Evolutionary conservation across 2,113 vertebrate species (phyloP).

Genomic region (Corydoras sp.): DNA sequence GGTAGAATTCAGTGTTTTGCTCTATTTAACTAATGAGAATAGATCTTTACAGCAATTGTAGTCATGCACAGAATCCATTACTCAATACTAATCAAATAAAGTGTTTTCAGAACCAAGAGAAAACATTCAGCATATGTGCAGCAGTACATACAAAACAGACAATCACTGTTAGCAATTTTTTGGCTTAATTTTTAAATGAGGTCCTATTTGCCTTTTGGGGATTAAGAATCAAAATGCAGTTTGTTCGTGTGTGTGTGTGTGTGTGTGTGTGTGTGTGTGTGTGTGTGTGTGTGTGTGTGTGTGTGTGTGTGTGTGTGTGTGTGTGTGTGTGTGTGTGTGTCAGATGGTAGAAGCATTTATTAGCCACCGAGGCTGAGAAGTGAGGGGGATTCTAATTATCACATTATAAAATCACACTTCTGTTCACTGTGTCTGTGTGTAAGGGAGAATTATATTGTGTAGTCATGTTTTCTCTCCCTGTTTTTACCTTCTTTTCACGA

Average conservation of each 20-base stretch:
- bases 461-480: slow-evolving; percentile 20
- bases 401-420: slow-evolving; percentile 35
- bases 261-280: neutral
- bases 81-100: too few relatives aligned
- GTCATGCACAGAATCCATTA: too few relatives aligned
- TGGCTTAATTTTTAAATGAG: slow-evolving; percentile 1
- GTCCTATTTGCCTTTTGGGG: too few relatives aligned
- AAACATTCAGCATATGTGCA: too few relatives aligned
- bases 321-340: slow-evolving; percentile 34
- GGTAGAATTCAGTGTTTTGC: slow-evolving; percentile 1
- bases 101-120: too few relatives aligned
- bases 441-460: slow-evolving; percentile 20
- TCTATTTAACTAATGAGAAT: slow-evolving; percentile 35
- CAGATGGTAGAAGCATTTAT: slow-evolving; percentile 46
- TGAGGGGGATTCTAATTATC: slow-evolving; percentile 49
- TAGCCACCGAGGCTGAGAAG: slow-evolving; percentile 45
- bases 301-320: neutral
- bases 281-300: slow-evolving; percentile 18
- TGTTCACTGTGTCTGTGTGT: slow-evolving; percentile 20
- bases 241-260: slow-evolving; percentile 1
- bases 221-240: too few relatives aligned
- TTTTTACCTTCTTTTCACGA: slow-evolving; percentile 1
- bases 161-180: neutral
- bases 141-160: too few relatives aligned
- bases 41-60: neutral